Base-by-base conservation (phyloP, 2,797 vertebrate genomes). In the Characodon lateralis region DNA sequence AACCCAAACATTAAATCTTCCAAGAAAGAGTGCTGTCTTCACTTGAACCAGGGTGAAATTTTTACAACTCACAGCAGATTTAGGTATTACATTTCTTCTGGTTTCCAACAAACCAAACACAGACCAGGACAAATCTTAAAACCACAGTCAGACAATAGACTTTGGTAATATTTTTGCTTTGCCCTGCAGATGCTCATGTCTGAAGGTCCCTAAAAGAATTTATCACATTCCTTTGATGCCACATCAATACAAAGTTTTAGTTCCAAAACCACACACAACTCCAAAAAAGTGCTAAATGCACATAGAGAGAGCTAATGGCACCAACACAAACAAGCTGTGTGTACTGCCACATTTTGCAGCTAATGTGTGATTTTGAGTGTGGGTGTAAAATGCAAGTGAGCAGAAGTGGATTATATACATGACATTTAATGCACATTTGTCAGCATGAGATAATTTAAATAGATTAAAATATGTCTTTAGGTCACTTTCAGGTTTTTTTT, bases 81-180 rank as follows among this genome's bases (percentile, higher is more conserved):
- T 56, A 78, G 24, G 48, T 70, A 71, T 83, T 63, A 53, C 79
- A 68, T 76, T 71, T 79, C 71, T 48, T 56, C 70, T 73, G 61
- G 24, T 76, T 75, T 78, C 74, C 28, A 66, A 65, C 74, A 82
- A 79, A 81, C 74, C 43, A 76, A 87, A 85, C 74, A 80, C 71
- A 48, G 79, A 81, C 39, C 56, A 69, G 84, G 65, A 43, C 72
- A 74, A 68, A 71, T 66, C 68, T 86, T 20, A 72, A 82, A 88
- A 84, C 88, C 86, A 55, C 85, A 88, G 58, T 87, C 77, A 74
- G 74, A 90, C 78, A 89, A 89, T 50, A 78, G 82, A 85, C 78
- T 74, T 53, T 69, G 66, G 28, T 51, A 76, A 79, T 77, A 81
- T 73, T 74, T 51, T 74, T 76, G 5, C 46, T 69, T 43, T 80